Evolutionary conservation across 2,113 vertebrate genomes (phyloP).

Genomic region (Microtus montanus): DNA sequence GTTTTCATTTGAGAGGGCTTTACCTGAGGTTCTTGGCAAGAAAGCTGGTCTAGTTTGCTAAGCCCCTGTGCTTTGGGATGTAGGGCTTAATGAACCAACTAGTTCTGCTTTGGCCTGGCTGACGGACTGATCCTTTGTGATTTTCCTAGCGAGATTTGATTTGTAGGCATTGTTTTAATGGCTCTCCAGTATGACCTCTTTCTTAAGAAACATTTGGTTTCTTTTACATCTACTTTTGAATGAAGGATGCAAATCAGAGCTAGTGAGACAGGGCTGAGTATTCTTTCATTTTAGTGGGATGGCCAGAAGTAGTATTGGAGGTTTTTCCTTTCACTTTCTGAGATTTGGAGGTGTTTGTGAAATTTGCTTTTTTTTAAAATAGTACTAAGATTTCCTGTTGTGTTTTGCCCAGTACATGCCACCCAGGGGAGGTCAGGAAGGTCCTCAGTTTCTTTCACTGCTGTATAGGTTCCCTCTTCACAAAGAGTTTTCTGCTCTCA

Average conservation of each 20-base stretch:
- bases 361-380: background rate
- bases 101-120: background rate
- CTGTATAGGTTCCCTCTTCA: background rate
- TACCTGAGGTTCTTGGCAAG: background rate
- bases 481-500: background rate
- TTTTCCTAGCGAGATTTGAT: background rate
- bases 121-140: background rate
- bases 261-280: accelerated
- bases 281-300: background rate
- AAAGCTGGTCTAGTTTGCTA: no score
- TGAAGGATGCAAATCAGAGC: background rate
- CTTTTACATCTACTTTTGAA: conserved; percentile 10
- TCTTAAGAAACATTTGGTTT: background rate
- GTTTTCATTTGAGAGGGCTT: background rate
- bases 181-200: accelerated
- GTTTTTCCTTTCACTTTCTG: background rate
- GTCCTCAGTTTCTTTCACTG: background rate
- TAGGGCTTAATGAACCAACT: background rate
- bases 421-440: accelerated
- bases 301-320: background rate
- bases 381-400: background rate
- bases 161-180: background rate
- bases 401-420: background rate
- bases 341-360: background rate
- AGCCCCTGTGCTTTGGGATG: background rate